Base-by-base conservation (phyloP, 1,140 invertebrate species). In the Hesperophylax magnus region DNA sequence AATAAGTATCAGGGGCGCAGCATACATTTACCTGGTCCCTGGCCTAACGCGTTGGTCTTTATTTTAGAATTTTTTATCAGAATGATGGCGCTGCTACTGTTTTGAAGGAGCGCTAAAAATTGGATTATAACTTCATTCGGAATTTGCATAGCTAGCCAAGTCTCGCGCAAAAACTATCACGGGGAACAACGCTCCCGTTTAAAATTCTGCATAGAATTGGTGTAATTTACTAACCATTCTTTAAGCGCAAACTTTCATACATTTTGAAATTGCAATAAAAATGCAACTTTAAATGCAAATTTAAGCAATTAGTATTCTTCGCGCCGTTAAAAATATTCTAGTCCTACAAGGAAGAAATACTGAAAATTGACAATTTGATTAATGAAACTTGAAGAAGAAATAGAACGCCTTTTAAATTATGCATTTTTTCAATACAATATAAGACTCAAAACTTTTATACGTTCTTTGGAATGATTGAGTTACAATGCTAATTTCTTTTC, bases 281-380 rank as follows among this genome's bases (percentile, higher is more conserved):
- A 82, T 82, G 81, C 81, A 82, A 77, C 78, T 80, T 78, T 71
- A 82, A 80, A 82, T 82, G 81, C 81, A 82, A 82, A 82, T 82
- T 74, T 78, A 82, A 82, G 81, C 81, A 80, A 82, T 82, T 80
- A 82, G 81, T 82, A 80, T 80, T 77, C 81, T 82, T 79, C 60
- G 60, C 81, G 75, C 61, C 20, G 65, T 63, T 14, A 69, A 61
- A 79, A 82, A 82, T 53, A 34, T 69, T n/a, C n/a, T 27, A 8
- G 27, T 67, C n/a, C 3, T 67, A 47, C 54, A 74, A 81, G 54
- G 47, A 34, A 27, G 63, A 79, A 80, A 82, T 79, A 79, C 72
- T 72, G 74, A 77, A 72, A 82, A 77, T 79, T 77, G 81, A 71
- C 77, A 82, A 82, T 80, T 79, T 82, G 81, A 82, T 82, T 78